phyloP scores from a whole-genome alignment of 2,797 vertebrate species.

The Anomalospiza imberbis region DNA sequence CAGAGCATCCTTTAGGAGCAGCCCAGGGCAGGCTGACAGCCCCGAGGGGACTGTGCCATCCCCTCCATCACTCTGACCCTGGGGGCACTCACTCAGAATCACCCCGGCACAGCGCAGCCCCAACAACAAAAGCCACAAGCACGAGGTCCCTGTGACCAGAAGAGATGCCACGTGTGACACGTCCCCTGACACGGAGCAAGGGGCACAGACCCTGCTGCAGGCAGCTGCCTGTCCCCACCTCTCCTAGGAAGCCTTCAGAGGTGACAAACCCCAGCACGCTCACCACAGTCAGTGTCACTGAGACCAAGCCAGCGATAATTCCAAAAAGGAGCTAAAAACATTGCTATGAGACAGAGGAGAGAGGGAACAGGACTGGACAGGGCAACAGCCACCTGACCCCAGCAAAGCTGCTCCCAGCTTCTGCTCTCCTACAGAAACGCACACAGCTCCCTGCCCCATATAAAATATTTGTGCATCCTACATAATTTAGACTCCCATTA shows the following conservation, averaged over 20 bases:
- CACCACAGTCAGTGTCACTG: accelerated
- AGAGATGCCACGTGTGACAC: accelerated
- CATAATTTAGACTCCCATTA: constrained; percentile 41
- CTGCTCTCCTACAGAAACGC: background rate
- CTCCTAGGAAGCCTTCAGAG: background rate
- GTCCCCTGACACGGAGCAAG: accelerated
- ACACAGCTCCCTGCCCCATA: background rate
- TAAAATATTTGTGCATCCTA: constrained; percentile 28
- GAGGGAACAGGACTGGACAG: background rate
- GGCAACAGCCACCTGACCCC: background rate
- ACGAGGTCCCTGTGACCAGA: background rate
- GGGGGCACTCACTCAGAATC: accelerated
- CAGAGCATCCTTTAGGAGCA: background rate
- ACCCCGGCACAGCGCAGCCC: background rate
- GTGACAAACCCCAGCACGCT: background rate
- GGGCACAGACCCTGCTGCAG: background rate
- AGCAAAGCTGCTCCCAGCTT: background rate
- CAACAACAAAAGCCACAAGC: background rate
- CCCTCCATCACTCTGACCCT: background rate
- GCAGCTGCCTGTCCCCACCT: background rate
- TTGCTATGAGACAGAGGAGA: background rate
- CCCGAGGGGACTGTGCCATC: background rate
- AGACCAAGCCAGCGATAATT: accelerated
- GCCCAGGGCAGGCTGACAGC: background rate
- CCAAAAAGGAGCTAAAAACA: background rate